A percentile compares a stretch with the other conserved stretches of the same genome.
phyloP scores from a whole-genome alignment of 2,888 invertebrate genomes.

The Epinotia demarniana region DNA sequence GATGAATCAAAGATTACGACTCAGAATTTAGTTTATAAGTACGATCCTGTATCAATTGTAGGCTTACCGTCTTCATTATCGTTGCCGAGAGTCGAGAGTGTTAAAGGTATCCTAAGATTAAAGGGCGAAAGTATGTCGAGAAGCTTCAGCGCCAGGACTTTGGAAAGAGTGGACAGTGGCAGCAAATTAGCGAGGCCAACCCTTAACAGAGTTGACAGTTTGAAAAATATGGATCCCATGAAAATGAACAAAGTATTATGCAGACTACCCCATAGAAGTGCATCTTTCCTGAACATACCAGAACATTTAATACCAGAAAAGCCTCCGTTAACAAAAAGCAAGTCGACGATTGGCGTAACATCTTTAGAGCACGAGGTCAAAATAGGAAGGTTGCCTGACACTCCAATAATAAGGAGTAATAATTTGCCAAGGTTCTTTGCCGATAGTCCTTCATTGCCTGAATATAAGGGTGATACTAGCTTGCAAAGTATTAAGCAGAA shows the following conservation, averaged over 20 bases:
- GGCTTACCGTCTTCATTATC: constrained; percentile 68
- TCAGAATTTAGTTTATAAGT: constrained; percentile 71
- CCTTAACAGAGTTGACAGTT: constrained; percentile 75
- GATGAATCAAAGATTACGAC: constrained; percentile 78
- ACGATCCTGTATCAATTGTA: constrained; percentile 71
- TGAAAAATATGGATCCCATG: constrained; percentile 74
- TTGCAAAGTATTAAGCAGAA: constrained; percentile 82
- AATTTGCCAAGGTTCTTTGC: constrained; percentile 80
- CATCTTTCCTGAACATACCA: constrained; percentile 79
- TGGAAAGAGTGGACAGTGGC: constrained; percentile 71
- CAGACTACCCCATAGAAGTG: constrained; percentile 78
- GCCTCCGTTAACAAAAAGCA: constrained; percentile 74
- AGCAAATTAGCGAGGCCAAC: constrained; percentile 62
- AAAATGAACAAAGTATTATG: constrained; percentile 76
- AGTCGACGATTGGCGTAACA: constrained; percentile 75
- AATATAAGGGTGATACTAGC: constrained; percentile 76
- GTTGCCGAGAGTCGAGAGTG: constrained; percentile 75
- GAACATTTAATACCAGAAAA: constrained; percentile 73
- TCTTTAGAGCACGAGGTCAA: constrained; percentile 64
- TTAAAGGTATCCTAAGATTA: constrained; percentile 73
- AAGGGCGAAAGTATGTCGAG: constrained; percentile 63
- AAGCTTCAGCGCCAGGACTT: constrained; percentile 71
- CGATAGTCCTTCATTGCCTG: constrained; percentile 70
- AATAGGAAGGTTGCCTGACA: constrained; percentile 76
- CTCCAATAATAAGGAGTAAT: constrained; percentile 78